Evolutionary conservation across 2,797 vertebrate genomes (phyloP), one percentile per base, ranked within the genome.

Genomic region (Anomalospiza imberbis): DNA sequence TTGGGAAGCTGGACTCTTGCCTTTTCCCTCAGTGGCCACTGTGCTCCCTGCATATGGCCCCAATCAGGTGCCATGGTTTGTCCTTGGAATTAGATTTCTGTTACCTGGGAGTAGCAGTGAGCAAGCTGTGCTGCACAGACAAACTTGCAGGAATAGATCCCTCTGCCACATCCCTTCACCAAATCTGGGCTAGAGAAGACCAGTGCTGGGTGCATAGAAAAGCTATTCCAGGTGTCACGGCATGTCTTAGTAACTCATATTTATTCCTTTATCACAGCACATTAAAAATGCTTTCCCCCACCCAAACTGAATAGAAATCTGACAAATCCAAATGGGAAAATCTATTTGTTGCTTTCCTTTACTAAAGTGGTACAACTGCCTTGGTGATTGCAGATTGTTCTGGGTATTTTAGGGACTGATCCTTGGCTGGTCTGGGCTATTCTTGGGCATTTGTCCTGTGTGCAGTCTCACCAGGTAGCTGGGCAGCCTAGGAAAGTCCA

Each of bases 31-130:
- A 6, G 6, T 19, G n/a, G 9, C 19, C 45, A 21, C 17, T 45
- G 9, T 54, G 6, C 34, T 66, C 32, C 34, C 60, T 60, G 8
- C 10, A 18, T 0, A 0, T 36, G 40, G 4, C 21, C n/a, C 38
- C 36, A 51, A 3, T 47, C 22, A 13, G 40, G 44, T 63, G 40
- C 58, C 5, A 2, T 7, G 13, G 18, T 36, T 85, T 22, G 18
- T 44, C 47, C 57, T 66, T 62, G 22, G 38, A 34, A 66, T 9
- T 14, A 12, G 16, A n/a, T 48, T 58, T 77, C 29, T 6, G 3
- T 67, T 38, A n/a, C 31, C 45, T 65, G 57, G 15, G 28, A 55
- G 45, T 4, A 67, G 65, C n/a, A 53, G 38, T 14, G 42, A 18
- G 8, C 29, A 26, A 53, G 60, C 42, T 3, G 6, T 73, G 40